These are phyloP conservation scores for Climacteris rufus DNA, from an alignment of 2,113 vertebrate genomes.

Conservation along the genomic window DNA sequence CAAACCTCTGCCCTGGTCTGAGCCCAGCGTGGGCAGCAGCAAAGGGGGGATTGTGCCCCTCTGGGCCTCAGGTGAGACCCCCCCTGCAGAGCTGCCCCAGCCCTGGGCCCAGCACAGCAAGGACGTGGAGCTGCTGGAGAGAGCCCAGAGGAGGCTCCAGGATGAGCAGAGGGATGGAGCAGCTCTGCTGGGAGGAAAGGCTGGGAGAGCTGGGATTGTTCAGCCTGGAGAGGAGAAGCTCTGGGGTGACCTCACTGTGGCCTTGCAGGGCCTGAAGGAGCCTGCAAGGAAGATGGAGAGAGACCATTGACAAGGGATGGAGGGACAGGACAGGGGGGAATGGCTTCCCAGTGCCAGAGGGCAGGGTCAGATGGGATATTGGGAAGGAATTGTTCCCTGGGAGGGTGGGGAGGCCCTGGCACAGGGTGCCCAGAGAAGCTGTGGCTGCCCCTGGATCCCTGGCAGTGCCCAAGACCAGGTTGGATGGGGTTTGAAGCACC, in stretches of 20 bases:
- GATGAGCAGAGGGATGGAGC: neutral
- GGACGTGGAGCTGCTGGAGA: neutral
- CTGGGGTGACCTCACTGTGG: neutral
- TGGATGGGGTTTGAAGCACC: neutral
- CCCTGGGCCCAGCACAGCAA: neutral
- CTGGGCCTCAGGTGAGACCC: neutral
- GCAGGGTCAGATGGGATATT: fast-evolving
- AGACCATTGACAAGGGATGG: neutral
- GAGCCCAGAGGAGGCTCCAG: neutral
- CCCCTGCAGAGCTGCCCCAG: neutral
- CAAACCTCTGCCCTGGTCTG: neutral
- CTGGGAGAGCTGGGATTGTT: neutral
- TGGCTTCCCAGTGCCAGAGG: neutral
- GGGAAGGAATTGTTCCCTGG: neutral
- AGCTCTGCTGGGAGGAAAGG: neutral
- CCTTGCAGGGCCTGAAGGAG: neutral
- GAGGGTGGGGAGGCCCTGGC: neutral
- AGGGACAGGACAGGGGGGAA: neutral
- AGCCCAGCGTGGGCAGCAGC: neutral
- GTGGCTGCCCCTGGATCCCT: neutral
- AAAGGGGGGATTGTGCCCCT: neutral
- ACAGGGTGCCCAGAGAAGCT: neutral
- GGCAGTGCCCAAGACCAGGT: neutral
- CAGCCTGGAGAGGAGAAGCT: neutral
- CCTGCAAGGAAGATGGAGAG: neutral